Conservation (phyloP, 2,113 vertebrate species). For the Emydura subglobosa region DNA sequence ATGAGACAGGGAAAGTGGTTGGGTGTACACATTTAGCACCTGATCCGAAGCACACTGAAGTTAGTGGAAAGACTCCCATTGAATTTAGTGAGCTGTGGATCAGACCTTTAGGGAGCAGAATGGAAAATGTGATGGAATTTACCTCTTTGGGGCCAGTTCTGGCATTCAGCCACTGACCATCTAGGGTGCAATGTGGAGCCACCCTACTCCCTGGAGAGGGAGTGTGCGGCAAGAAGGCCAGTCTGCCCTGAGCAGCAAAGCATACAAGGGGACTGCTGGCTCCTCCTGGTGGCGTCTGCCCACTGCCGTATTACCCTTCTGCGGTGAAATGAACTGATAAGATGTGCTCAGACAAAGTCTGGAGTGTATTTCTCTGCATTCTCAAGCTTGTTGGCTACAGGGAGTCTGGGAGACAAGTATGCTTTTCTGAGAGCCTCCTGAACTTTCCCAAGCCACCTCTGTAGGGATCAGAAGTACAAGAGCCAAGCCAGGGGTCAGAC, state of each 20-base stretch:
- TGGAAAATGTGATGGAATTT: accelerated
- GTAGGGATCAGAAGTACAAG: neutral
- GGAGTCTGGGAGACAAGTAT: neutral
- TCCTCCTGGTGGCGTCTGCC: neutral
- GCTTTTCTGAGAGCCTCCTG: accelerated
- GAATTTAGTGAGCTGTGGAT: neutral
- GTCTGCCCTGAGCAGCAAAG: neutral
- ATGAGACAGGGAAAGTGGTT: neutral
- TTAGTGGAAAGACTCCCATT: neutral
- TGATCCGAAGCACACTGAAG: neutral
- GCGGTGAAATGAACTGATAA: neutral
- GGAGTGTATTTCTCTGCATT: neutral
- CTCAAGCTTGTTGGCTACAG: neutral
- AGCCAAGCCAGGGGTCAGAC: neutral
- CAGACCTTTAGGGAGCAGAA: accelerated
- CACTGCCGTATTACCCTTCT: neutral
- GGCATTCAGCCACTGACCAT: neutral
- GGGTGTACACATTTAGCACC: neutral
- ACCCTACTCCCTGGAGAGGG: neutral
- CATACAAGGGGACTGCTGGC: neutral
- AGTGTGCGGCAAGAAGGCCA: neutral
- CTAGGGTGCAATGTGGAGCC: neutral
- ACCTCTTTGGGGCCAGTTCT: neutral
- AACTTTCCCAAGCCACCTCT: neutral
- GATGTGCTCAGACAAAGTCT: neutral